phyloP scores from a whole-genome alignment of 1,140 invertebrate species.

The Lordiphosa collinella region DNA sequence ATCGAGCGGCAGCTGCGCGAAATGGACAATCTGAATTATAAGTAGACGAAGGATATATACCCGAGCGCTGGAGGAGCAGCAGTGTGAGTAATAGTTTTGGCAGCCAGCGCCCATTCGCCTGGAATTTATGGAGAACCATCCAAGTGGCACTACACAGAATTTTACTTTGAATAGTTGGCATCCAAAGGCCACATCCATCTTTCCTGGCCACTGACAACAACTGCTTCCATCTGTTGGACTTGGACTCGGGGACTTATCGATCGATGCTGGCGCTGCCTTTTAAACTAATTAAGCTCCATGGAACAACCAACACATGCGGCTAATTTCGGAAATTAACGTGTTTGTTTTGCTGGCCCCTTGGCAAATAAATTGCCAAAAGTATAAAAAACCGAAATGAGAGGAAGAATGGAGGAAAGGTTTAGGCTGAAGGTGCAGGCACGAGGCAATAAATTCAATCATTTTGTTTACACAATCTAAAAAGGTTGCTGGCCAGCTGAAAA shows the following conservation, averaged over 20 bases:
- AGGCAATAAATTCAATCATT: slow-evolving; percentile 61
- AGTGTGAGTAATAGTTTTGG: slow-evolving; percentile 77
- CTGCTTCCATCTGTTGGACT: slow-evolving; percentile 61
- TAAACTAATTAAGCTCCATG: slow-evolving; percentile 65
- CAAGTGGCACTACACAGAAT: slow-evolving; percentile 52
- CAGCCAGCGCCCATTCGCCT: slow-evolving; percentile 51
- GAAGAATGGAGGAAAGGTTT: slow-evolving; percentile 1
- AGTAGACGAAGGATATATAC: slow-evolving; percentile 5
- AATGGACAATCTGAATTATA: slow-evolving; percentile 76
- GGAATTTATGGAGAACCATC: slow-evolving; percentile 64
- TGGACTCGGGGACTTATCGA: slow-evolving; percentile 48
- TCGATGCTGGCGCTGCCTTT: slow-evolving; percentile 43
- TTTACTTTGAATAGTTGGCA: slow-evolving; percentile 55
- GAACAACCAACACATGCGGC: slow-evolving; percentile 59
- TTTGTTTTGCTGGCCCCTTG: slow-evolving; percentile 55
- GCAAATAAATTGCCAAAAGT: slow-evolving; percentile 54
- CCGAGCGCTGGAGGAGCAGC: slow-evolving; percentile 9
- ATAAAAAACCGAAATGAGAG: slow-evolving; percentile 18
- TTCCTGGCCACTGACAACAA: slow-evolving; percentile 63
- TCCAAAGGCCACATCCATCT: slow-evolving; percentile 28
- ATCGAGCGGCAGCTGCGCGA: slow-evolving; percentile 72
- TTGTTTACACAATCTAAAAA: slow-evolving; percentile 48
- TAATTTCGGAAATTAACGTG: slow-evolving; percentile 68
- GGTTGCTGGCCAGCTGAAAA: slow-evolving; percentile 29
- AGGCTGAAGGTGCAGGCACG: slow-evolving; percentile 36